Conservation (phyloP, 2,797 vertebrate species). For the Protonibea diacanthus region DNA sequence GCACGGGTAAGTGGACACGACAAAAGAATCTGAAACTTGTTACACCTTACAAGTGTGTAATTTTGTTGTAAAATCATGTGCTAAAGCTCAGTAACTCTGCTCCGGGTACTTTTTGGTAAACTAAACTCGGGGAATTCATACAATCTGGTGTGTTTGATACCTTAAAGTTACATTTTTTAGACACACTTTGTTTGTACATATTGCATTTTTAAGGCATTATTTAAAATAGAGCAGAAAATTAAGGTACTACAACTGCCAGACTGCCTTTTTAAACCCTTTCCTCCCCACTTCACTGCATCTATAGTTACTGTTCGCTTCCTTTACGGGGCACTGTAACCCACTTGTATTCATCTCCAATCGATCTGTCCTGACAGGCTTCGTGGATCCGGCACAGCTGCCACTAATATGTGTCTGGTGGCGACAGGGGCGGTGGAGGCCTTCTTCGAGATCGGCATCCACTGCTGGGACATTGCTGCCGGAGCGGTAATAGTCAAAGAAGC, state of each 20-base stretch:
- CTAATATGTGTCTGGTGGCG: conserved; percentile 97
- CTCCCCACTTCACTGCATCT: not conserved
- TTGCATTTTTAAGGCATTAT: not conserved
- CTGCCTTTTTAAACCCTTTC: not conserved
- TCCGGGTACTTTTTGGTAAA: no score
- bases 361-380: conserved; percentile 85
- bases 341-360: not conserved
- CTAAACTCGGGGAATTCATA: no score
- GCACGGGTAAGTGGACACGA: conserved; percentile 87
- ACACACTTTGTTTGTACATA: no score
- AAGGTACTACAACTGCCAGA: not conserved
- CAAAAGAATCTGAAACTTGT: no score
- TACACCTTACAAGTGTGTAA: not conserved
- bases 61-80: not conserved
- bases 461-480: conserved; percentile 96
- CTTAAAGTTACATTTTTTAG: no score
- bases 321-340: not conserved
- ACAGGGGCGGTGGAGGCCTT: conserved; percentile 93
- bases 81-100: not conserved
- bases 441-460: conserved; percentile 97
- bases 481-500: conserved; percentile 94
- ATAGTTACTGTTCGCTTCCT: not conserved
- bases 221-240: not conserved
- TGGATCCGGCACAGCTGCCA: conserved; percentile 93
- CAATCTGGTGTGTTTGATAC: no score